Evolutionary conservation across 2,888 invertebrate species (phyloP).

Genomic region (Dryadula phaetusa): DNA sequence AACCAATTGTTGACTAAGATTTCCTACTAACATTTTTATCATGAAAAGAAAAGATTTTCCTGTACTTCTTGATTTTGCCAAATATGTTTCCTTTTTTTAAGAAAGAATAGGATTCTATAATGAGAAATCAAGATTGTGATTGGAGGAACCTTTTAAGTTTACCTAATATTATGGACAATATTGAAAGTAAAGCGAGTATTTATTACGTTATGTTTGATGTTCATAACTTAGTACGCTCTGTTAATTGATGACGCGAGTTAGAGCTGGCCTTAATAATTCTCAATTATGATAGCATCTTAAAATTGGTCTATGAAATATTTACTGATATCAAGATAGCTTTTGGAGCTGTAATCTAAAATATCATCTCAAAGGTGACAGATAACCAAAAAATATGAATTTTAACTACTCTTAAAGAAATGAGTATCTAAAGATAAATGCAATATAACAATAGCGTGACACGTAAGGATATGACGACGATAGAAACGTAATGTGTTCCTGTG

Average conservation of each 20-base stretch:
- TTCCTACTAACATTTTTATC: too few species aligned
- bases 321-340: conserved; percentile 51
- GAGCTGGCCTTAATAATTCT: conserved; percentile 61
- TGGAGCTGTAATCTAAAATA: conserved; percentile 49
- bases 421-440: not conserved
- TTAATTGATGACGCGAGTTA: conserved; percentile 59
- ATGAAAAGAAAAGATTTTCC: too few species aligned
- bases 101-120: too few species aligned
- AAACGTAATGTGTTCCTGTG: conserved; percentile 59
- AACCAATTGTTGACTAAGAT: too few species aligned
- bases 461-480: not conserved
- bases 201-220: conserved; percentile 18
- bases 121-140: not conserved
- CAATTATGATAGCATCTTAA: conserved; percentile 52
- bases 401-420: conserved; percentile 21
- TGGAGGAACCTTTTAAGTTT: not conserved
- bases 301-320: conserved; percentile 54
- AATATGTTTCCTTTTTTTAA: too few species aligned
- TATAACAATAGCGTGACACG: not conserved
- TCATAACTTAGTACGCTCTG: conserved; percentile 34
- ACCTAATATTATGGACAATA: conserved; percentile 10
- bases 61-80: too few species aligned
- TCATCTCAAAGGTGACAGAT: conserved; percentile 47
- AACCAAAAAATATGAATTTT: conserved; percentile 34
- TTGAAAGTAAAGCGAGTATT: conserved; percentile 7